phyloP scores from a whole-genome alignment of 2,888 invertebrate genomes.

The Drosophila atripex region DNA sequence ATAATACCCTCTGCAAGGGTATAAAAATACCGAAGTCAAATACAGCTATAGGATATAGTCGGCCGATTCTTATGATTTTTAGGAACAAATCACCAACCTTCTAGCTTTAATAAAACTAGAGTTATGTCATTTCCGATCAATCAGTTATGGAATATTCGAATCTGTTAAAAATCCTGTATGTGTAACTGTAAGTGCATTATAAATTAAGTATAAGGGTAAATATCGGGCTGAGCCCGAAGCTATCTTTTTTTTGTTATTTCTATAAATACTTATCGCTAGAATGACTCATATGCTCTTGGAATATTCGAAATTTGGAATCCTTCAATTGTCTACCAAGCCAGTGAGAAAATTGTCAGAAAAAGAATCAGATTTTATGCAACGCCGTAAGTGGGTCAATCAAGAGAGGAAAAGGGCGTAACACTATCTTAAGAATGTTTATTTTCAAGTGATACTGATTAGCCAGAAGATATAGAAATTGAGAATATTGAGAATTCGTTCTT shows the following conservation, averaged over 20 bases:
- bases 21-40: too few relatives aligned
- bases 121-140: too few relatives aligned
- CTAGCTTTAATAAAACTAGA: too few relatives aligned
- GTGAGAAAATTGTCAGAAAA: neutral
- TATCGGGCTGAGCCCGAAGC: neutral
- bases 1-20: too few relatives aligned
- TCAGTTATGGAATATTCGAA: too few relatives aligned
- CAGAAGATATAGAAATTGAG: neutral
- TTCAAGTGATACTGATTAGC: neutral
- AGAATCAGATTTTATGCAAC: conserved; percentile 5
- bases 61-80: too few relatives aligned
- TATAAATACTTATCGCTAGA: neutral
- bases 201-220: too few relatives aligned
- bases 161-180: too few relatives aligned
- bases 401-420: neutral
- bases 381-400: conserved; percentile 26
- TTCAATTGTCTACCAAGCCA: conserved; percentile 5
- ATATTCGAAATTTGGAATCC: neutral
- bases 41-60: too few relatives aligned
- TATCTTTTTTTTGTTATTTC: neutral
- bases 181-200: too few relatives aligned
- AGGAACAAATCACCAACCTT: too few relatives aligned
- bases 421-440: neutral
- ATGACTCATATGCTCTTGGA: conserved; percentile 7
- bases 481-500: neutral